A percentile compares a stretch with the other conserved stretches of the same genome.
Evolutionary conservation across 2,888 invertebrate genomes (phyloP).

Genomic region (Smittia sp.): DNA sequence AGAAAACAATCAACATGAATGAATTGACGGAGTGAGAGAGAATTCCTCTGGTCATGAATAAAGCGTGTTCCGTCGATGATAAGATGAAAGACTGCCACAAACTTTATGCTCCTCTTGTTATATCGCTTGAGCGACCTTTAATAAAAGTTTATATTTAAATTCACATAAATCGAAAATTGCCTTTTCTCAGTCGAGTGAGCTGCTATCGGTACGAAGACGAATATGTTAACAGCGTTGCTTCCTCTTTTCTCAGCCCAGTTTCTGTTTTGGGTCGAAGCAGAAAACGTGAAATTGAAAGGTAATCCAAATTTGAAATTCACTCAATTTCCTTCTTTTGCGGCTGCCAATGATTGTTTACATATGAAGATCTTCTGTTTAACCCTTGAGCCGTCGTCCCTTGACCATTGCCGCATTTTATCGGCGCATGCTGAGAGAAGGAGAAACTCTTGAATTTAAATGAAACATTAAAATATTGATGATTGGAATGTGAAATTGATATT

Average conservation of each 20-base stretch:
- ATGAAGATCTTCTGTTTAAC: slow-evolving; percentile 8
- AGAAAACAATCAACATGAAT: slow-evolving; percentile 31
- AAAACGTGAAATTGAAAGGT: slow-evolving; percentile 9
- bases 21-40: not conserved
- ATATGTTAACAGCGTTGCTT: slow-evolving; percentile 15
- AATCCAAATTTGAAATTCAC: slow-evolving; percentile 40
- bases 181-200: slow-evolving; percentile 33
- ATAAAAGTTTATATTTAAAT: slow-evolving; percentile 41
- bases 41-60: slow-evolving; percentile 25
- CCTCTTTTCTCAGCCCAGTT: not conserved
- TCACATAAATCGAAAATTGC: slow-evolving; percentile 40
- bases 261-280: not conserved
- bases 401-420: slow-evolving; percentile 11
- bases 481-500: slow-evolving; percentile 41
- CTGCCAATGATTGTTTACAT: slow-evolving; percentile 18
- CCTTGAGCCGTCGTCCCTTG: not conserved
- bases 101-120: slow-evolving; percentile 23
- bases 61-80: slow-evolving; percentile 27
- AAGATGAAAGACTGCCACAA: slow-evolving; percentile 36
- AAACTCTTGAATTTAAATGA: slow-evolving; percentile 41
- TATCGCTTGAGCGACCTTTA: slow-evolving; percentile 41
- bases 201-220: not conserved
- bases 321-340: slow-evolving; percentile 8
- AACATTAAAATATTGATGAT: slow-evolving; percentile 41
- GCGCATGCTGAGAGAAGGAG: slow-evolving; percentile 12